A percentile compares a stretch with the other conserved stretches of the same genome.
Conservation (phyloP, 1,140 invertebrate genomes). For the Triops cancriformis region DNA sequence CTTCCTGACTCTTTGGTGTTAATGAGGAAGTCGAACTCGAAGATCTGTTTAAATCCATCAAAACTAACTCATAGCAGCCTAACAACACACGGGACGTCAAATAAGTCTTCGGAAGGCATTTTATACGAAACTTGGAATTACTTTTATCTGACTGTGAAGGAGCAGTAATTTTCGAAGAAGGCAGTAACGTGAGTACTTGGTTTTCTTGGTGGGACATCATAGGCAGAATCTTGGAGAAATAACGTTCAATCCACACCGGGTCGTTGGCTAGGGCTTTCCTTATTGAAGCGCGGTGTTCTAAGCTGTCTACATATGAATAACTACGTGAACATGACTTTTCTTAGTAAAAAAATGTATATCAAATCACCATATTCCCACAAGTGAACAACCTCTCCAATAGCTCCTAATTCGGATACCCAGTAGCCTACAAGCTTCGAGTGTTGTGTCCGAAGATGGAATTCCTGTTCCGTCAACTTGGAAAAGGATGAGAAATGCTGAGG, state of each 20-base stretch:
- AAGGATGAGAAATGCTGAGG: slow-evolving; percentile 36
- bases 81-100: neutral
- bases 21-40: neutral
- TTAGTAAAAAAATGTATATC: neutral
- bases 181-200: slow-evolving; percentile 19
- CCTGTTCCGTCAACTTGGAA: slow-evolving; percentile 36
- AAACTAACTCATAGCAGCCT: neutral
- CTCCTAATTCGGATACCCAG: slow-evolving; percentile 41
- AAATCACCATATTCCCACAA: slow-evolving; percentile 42
- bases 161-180: neutral
- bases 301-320: slow-evolving; percentile 33
- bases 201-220: slow-evolving; percentile 37
- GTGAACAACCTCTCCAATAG: slow-evolving; percentile 40
- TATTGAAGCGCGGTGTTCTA: slow-evolving; percentile 36
- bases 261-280: slow-evolving; percentile 36
- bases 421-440: slow-evolving; percentile 39
- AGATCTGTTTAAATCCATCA: neutral
- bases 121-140: neutral
- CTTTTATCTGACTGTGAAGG: slow-evolving; percentile 16
- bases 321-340: neutral
- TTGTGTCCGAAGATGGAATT: slow-evolving; percentile 36
- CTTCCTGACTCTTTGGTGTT: neutral
- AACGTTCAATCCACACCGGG: slow-evolving; percentile 35
- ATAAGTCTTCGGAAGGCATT: neutral
- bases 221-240: slow-evolving; percentile 35